Percentiles rank a stretch among this genome's conserved stretches.
These are phyloP conservation scores for Ypsolopha scabrella DNA, from an alignment of 2,888 invertebrate species.

Conservation along the genomic window DNA sequence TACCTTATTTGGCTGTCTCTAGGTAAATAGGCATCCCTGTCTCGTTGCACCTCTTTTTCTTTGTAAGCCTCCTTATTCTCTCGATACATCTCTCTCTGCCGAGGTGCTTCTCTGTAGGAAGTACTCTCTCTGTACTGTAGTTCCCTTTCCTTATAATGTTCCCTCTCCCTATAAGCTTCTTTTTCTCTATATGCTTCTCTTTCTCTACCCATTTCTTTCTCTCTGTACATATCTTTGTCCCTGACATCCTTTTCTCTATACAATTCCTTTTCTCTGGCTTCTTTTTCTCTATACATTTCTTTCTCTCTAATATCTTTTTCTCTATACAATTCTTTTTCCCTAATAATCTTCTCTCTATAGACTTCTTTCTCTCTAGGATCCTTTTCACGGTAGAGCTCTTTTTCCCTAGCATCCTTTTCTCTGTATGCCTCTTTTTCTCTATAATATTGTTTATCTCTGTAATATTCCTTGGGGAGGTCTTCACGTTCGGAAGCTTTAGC, in stretches of 20 bases:
- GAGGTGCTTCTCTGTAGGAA: constrained; percentile 27
- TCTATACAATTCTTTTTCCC: constrained; percentile 24
- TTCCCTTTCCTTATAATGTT: constrained; percentile 17
- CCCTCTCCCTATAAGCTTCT: constrained; percentile 10
- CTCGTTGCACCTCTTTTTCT: constrained; percentile 46
- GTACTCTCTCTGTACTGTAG: constrained; percentile 21
- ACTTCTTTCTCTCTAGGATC: constrained; percentile 25
- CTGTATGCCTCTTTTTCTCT: constrained; percentile 26
- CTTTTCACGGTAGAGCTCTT: constrained; percentile 35
- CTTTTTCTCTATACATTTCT: constrained; percentile 32
- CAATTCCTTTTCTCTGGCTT: constrained; percentile 17
- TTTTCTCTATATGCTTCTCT: constrained; percentile 31
- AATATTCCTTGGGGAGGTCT: constrained; percentile 57
- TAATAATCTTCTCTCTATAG: constrained; percentile 35
- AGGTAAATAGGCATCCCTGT: constrained; percentile 35
- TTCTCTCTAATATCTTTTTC: constrained; percentile 32
- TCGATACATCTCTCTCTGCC: constrained; percentile 22
- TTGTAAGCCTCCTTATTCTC: constrained; percentile 30
- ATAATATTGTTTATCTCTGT: constrained; percentile 58
- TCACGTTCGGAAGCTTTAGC: constrained; percentile 49
- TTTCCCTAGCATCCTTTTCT: constrained; percentile 38
- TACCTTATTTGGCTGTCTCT: constrained; percentile 53
- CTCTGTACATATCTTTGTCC: constrained; percentile 28
- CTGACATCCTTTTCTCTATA: constrained; percentile 30
- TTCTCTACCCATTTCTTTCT: constrained; percentile 33